phyloP scores from a whole-genome alignment of 1,140 invertebrate species.

The Prorops nasuta region DNA sequence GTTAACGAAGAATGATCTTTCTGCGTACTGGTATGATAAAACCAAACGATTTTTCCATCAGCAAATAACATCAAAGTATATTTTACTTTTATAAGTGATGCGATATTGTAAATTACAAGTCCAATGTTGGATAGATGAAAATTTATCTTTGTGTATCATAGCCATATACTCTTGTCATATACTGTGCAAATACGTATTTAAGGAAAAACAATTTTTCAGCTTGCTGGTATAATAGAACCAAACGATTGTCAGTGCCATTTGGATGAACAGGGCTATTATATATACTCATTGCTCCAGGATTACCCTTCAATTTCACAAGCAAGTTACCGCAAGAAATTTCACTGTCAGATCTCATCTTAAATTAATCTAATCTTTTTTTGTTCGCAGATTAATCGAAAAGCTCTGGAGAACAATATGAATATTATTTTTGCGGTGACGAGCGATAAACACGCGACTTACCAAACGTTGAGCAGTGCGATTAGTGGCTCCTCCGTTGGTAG shows the following conservation, averaged over 20 bases:
- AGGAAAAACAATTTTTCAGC: no score
- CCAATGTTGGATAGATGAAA: no score
- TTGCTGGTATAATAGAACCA: constrained; percentile 80
- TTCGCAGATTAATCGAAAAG: constrained; percentile 57
- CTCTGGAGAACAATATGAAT: constrained; percentile 68
- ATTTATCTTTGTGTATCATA: no score
- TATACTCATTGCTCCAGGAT: constrained; percentile 63
- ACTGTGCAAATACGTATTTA: no score
- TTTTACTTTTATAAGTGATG: no score
- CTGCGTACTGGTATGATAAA: no score
- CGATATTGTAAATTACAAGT: no score
- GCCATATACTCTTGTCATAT: no score
- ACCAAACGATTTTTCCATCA: no score
- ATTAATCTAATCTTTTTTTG: constrained; percentile 12
- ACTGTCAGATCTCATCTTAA: neutral
- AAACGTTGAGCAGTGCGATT: constrained; percentile 61
- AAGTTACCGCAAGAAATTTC: constrained; percentile 16
- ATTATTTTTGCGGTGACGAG: constrained; percentile 70
- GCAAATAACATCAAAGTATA: no score
- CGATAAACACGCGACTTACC: constrained; percentile 56
- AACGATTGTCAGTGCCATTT: constrained; percentile 85
- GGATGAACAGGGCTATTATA: constrained; percentile 65
- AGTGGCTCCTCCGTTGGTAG: constrained; percentile 67
- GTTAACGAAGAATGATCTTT: no score
- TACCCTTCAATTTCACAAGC: constrained; percentile 69